phyloP scores from a whole-genome alignment of 2,888 invertebrate species.

The Syritta pipiens region DNA sequence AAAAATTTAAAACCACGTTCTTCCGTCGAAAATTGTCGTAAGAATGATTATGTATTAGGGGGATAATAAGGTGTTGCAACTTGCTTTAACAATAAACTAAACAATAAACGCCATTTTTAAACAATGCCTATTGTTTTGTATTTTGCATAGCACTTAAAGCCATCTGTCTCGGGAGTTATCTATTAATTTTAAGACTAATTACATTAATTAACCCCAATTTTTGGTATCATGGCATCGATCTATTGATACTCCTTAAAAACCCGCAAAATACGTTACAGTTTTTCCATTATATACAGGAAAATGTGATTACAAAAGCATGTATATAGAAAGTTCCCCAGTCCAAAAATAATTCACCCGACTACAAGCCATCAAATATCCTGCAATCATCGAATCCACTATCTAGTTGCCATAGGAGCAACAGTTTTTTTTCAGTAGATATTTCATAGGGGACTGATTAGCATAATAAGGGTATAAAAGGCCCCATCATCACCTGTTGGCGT shows the following conservation, averaged over 20 bases:
- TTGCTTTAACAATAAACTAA: too few relatives aligned
- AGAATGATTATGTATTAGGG: too few relatives aligned
- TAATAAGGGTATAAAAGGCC: constrained; percentile 66
- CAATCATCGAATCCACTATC: constrained; percentile 37
- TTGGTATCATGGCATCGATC: too few relatives aligned
- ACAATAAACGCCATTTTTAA: too few relatives aligned
- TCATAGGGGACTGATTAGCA: constrained; percentile 40
- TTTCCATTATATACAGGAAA: constrained; percentile 1
- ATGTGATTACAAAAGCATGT: too few relatives aligned
- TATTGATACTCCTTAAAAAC: too few relatives aligned
- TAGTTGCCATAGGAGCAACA: constrained; percentile 53
- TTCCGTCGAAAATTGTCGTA: too few relatives aligned
- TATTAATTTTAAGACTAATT: constrained; percentile 13
- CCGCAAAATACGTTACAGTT: too few relatives aligned
- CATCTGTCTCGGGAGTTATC: background rate
- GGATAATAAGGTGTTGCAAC: too few relatives aligned
- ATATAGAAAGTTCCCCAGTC: constrained; percentile 2
- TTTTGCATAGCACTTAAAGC: background rate
- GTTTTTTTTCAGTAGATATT: constrained; percentile 47
- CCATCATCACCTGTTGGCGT: constrained; percentile 51
- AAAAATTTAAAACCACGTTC: too few relatives aligned
- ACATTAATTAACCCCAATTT: constrained; percentile 15
- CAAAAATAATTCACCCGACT: constrained; percentile 16
- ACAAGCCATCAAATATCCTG: constrained; percentile 43
- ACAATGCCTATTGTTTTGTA: background rate